Base-by-base conservation (phyloP, 2,797 vertebrate genomes). In the Sparus aurata region DNA sequence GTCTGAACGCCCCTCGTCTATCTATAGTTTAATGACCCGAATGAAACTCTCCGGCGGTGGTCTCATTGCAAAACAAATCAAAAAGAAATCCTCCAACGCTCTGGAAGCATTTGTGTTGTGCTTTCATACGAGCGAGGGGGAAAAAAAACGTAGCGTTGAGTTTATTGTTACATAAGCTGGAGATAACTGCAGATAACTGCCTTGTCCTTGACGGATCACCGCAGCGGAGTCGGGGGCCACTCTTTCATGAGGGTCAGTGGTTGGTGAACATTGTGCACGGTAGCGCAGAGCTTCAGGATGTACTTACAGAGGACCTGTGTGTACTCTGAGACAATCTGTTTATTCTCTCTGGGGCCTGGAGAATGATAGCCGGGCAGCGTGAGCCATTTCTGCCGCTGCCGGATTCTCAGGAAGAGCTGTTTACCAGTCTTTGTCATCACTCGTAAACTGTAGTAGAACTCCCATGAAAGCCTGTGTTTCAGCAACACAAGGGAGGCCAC, bases 331-430 rank as follows among this genome's bases (percentile, higher is more conserved):
- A 76, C 75, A 77, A 78, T 79, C 74, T 90, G 87, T 82, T 91
- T 87, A 82, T 82, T 77, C 84, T 88, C 59, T 79, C 71, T 12
- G 73, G 72, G 83, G 69, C 79, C 78, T 85, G 79, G 73, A 67
- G 72, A 65, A 53, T 30, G 71, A 80, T 59, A 65, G n/a, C 52
- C 4, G 15, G 52, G 41, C 66, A 76, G 67, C 18, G 23, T 23
- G 30, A 69, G 65, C 45, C 49, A 59, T 73, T 78, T 69, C 75
- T 78, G 65, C 53, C 34, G 46, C 70, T 74, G 74, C 17, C 16
- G 49, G 34, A 65, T 86, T 87, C 79, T 77, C 9, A 59, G 45
- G 69, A 78, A 68, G 67, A 72, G 50, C n/a, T 73, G 76, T 85
- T 86, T 83, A 79, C 73, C 57, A 34, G 1, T 63, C 57, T 64